phyloP scores from a whole-genome alignment of 2,113 vertebrate genomes.

The Bos taurus region DNA sequence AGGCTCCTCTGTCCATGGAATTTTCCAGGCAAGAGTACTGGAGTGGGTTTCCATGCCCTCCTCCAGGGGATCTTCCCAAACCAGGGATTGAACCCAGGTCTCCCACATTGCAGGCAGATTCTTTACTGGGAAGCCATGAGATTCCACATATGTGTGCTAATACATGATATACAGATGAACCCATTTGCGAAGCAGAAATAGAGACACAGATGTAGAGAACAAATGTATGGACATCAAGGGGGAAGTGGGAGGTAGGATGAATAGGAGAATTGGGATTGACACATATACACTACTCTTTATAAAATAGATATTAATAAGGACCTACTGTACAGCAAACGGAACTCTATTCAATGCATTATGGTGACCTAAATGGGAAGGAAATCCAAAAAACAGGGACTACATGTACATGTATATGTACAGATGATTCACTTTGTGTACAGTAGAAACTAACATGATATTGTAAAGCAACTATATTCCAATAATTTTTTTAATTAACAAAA shows the following conservation, averaged over 20 bases:
- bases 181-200: background rate
- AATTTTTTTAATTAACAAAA: background rate
- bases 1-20: background rate
- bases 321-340: background rate
- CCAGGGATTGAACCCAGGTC: background rate
- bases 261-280: background rate
- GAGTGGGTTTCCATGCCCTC: background rate
- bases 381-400: background rate
- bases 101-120: accelerated
- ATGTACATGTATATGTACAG: background rate
- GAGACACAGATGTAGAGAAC: background rate
- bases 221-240: background rate
- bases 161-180: background rate
- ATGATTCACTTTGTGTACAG: background rate
- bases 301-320: background rate
- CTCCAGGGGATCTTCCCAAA: background rate
- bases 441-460: background rate
- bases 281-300: background rate
- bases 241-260: background rate
- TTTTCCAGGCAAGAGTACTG: background rate
- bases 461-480: background rate
- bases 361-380: background rate
- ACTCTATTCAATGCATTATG: background rate
- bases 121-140: background rate
- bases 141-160: background rate